These are phyloP conservation scores for Aelia acuminata DNA, from an alignment of 2,888 invertebrate genomes.

Conservation along the genomic window DNA sequence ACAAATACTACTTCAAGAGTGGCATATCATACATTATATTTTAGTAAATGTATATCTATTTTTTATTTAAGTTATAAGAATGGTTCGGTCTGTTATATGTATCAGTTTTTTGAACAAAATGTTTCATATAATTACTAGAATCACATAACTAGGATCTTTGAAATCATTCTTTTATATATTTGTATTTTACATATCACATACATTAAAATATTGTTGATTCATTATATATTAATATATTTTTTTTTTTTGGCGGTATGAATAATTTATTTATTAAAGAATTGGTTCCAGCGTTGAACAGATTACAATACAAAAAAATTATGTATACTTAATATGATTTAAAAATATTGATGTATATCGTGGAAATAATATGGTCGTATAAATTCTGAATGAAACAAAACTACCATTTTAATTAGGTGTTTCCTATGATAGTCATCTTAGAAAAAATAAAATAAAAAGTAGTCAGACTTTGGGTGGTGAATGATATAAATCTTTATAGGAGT, in stretches of 20 bases:
- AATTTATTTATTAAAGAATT: no score
- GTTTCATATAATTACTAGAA: no score
- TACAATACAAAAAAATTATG: no score
- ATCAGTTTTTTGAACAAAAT: not conserved
- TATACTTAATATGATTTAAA: not conserved
- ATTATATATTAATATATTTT: no score
- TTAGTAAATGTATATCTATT: not conserved
- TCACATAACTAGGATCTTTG: no score
- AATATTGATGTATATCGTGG: not conserved
- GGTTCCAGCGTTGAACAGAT: no score
- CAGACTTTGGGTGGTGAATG: not conserved
- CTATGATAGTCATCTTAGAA: not conserved
- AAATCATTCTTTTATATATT: no score
- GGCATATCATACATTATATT: no score
- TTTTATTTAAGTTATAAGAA: not conserved
- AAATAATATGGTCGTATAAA: not conserved
- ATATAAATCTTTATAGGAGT: not conserved
- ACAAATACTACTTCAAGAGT: no score
- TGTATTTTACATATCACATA: no score
- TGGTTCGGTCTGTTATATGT: not conserved
- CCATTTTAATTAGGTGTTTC: not conserved
- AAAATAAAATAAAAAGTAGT: not conserved
- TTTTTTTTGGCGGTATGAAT: no score
- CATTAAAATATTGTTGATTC: no score
- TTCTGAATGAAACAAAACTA: not conserved